These are phyloP conservation scores for Pararge aegeria DNA, from an alignment of 1,140 invertebrate genomes.

Conservation along the genomic window DNA sequence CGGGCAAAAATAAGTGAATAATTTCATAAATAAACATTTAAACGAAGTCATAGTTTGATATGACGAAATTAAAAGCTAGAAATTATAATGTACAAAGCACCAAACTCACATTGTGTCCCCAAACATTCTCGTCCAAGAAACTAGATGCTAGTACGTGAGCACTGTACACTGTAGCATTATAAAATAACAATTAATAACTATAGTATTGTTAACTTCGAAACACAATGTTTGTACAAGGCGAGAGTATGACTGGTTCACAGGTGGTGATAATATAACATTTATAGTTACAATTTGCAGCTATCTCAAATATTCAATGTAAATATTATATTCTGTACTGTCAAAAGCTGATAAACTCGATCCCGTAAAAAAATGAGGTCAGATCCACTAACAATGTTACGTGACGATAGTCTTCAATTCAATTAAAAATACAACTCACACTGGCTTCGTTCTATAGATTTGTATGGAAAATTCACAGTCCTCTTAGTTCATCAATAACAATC, in stretches of 20 bases:
- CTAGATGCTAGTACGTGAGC: conserved; percentile 19
- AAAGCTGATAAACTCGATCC: not conserved
- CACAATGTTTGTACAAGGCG: conserved; percentile 17
- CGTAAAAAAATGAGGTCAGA: not conserved
- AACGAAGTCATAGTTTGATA: too few species aligned
- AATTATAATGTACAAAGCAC: conserved; percentile 8
- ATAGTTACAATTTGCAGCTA: conserved; percentile 1
- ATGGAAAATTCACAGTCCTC: too few species aligned
- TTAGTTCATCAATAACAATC: too few species aligned
- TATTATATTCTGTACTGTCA: not conserved
- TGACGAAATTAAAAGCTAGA: conserved; percentile 5
- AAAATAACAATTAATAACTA: conserved; percentile 7
- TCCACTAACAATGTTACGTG: not conserved
- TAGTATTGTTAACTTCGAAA: not conserved
- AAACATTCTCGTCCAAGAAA: conserved; percentile 10
- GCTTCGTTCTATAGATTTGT: too few species aligned
- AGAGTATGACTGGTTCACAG: conserved; percentile 14
- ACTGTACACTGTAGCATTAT: conserved; percentile 10
- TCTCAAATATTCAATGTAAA: conserved; percentile 2
- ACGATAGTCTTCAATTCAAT: not conserved
- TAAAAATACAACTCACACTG: too few species aligned
- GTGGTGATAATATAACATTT: conserved; percentile 20
- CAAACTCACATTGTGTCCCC: conserved; percentile 20
- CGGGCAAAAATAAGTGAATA: too few species aligned
- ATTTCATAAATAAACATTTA: too few species aligned